Conservation (phyloP, 2,888 invertebrate species). For the Microctonus brassicae region DNA sequence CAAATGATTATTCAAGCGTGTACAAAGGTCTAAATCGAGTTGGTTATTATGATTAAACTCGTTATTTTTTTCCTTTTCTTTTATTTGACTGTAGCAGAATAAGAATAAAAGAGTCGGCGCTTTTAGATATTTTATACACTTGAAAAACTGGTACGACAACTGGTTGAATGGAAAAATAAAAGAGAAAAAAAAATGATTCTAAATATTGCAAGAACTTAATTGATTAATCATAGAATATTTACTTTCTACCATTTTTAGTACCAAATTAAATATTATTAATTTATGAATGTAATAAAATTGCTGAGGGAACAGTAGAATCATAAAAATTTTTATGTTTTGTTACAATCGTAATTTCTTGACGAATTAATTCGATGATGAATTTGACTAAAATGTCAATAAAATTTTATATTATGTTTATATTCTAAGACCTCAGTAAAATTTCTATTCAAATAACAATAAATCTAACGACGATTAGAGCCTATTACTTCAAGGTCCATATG, state of each 20-base stretch:
- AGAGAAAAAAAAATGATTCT: not conserved
- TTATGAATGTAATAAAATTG: no score
- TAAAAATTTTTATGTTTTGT: no score
- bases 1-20: conserved; percentile 14
- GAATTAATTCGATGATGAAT: no score
- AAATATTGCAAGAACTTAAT: not conserved
- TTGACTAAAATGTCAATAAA: no score
- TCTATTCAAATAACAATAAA: not conserved
- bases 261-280: no score
- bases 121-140: not conserved
- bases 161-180: not conserved
- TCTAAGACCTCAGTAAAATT: no score
- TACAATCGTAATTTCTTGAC: no score
- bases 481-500: not conserved
- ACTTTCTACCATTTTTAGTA: no score
- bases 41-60: not conserved
- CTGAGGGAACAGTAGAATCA: no score
- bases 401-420: no score
- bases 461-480: not conserved
- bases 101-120: not conserved
- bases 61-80: not conserved
- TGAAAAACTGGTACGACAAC: not conserved
- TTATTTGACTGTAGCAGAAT: not conserved
- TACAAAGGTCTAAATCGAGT: conserved; percentile 9
- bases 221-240: no score